Conservation (phyloP, 1,140 invertebrate species). For the Galendromus occidentalis region DNA sequence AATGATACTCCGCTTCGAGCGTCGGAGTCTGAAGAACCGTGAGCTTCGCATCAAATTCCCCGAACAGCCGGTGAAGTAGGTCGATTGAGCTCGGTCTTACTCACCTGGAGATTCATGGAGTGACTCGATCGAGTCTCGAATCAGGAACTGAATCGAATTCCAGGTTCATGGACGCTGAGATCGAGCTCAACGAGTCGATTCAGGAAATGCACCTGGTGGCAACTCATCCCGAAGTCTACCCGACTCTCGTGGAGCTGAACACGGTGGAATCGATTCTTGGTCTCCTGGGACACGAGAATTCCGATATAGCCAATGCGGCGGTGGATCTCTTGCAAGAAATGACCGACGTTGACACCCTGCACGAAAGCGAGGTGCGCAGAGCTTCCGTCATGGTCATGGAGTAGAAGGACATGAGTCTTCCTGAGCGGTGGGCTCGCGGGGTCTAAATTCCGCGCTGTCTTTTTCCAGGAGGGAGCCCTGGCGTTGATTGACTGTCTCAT, state of each 20-base stretch:
- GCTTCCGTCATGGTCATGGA: no score
- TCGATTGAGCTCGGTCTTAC: conserved; percentile 12
- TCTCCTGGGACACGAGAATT: conserved; percentile 87
- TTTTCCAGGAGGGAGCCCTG: conserved; percentile 28
- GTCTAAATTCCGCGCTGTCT: no score
- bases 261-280: conserved; percentile 75
- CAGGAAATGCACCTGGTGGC: conserved; percentile 84
- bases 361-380: conserved; percentile 40
- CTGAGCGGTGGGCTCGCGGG: not conserved
- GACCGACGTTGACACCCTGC: conserved; percentile 82
- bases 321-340: conserved; percentile 54
- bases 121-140: conserved; percentile 11
- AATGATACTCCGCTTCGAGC: conserved; percentile 77
- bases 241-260: conserved; percentile 65
- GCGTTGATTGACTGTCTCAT: conserved; percentile 33
- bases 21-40: conserved; percentile 77
- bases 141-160: not conserved
- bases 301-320: conserved; percentile 35
- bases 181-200: conserved; percentile 75
- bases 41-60: conserved; percentile 97
- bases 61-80: conserved; percentile 75
- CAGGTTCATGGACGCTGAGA: conserved; percentile 96
- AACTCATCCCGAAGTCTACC: conserved; percentile 86
- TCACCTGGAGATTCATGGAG: not conserved
- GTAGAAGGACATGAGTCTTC: not conserved